These are phyloP conservation scores for Papilio helenus DNA, from an alignment of 1,140 invertebrate species.

Conservation along the genomic window DNA sequence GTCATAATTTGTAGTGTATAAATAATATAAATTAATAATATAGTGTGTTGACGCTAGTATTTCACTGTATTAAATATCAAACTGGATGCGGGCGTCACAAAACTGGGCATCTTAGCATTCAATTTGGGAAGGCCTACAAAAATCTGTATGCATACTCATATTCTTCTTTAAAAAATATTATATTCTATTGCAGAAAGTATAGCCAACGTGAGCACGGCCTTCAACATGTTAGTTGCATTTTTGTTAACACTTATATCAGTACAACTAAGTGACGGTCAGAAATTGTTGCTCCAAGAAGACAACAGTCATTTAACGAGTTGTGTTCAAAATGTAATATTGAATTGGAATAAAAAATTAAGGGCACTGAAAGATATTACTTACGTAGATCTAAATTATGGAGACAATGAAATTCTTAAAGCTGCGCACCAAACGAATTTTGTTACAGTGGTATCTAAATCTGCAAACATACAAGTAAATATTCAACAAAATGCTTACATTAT, in stretches of 20 bases:
- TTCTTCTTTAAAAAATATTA: neutral
- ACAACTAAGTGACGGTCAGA: neutral
- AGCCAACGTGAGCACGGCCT: neutral
- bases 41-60: too few species aligned
- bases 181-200: neutral
- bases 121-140: too few species aligned
- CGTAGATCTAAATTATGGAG: slow-evolving; percentile 10
- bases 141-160: neutral
- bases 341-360: slow-evolving; percentile 22
- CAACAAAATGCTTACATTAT: slow-evolving; percentile 25
- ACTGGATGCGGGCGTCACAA: too few species aligned
- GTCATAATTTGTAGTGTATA: too few species aligned
- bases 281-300: slow-evolving; percentile 4
- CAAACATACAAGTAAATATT: neutral
- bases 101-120: too few species aligned
- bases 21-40: too few species aligned
- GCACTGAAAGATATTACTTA: neutral
- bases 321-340: slow-evolving; percentile 11
- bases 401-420: slow-evolving; percentile 13
- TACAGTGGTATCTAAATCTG: slow-evolving; percentile 19
- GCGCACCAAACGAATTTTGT: slow-evolving; percentile 10
- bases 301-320: neutral
- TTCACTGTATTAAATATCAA: too few species aligned
- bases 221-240: slow-evolving; percentile 19
- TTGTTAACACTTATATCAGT: slow-evolving; percentile 1